phyloP scores from a whole-genome alignment of 2,797 vertebrate genomes.

The Malacoctenus gilli region DNA sequence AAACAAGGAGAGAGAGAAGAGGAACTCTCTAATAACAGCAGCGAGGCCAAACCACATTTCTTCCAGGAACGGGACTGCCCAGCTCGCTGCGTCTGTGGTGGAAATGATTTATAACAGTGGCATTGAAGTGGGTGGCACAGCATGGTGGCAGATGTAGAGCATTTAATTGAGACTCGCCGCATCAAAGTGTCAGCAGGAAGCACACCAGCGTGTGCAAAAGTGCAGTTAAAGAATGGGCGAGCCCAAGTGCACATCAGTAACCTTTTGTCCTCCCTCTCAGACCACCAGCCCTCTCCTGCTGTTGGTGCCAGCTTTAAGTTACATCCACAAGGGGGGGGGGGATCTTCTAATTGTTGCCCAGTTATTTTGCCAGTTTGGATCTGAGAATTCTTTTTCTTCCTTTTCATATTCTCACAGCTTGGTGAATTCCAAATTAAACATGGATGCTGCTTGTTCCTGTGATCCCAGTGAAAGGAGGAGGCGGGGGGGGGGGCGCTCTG shows the following conservation, averaged over 20 bases:
- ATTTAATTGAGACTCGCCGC: slow-evolving; percentile 58
- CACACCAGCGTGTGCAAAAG: slow-evolving; percentile 50
- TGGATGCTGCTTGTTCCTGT: slow-evolving; percentile 27
- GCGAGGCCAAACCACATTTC: slow-evolving; percentile 24
- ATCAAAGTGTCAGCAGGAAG: slow-evolving; percentile 68
- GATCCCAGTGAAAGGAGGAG: slow-evolving; percentile 35
- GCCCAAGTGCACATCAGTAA: slow-evolving; percentile 23
- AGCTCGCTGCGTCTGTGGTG: slow-evolving; percentile 37
- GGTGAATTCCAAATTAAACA: slow-evolving; percentile 49
- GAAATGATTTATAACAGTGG: slow-evolving; percentile 49
- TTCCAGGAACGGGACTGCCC: slow-evolving; percentile 36
- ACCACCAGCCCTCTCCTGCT: background rate
- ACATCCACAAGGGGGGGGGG: slow-evolving; percentile 28
- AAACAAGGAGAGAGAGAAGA: slow-evolving; percentile 6
- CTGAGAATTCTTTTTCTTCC: no score
- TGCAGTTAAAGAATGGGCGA: slow-evolving; percentile 25
- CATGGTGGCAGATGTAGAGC: slow-evolving; percentile 58
- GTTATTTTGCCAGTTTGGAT: slow-evolving; percentile 21
- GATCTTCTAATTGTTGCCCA: slow-evolving; percentile 25
- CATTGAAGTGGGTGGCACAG: slow-evolving; percentile 66
- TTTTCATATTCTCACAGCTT: no score
- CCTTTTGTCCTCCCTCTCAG: slow-evolving; percentile 13
- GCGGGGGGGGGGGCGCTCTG: no score
- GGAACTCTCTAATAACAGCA: slow-evolving; percentile 13
- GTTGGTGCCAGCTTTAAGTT: slow-evolving; percentile 12